Evolutionary conservation across 2,888 invertebrate genomes (phyloP).

Genomic region (Xiphydria camelus): DNA sequence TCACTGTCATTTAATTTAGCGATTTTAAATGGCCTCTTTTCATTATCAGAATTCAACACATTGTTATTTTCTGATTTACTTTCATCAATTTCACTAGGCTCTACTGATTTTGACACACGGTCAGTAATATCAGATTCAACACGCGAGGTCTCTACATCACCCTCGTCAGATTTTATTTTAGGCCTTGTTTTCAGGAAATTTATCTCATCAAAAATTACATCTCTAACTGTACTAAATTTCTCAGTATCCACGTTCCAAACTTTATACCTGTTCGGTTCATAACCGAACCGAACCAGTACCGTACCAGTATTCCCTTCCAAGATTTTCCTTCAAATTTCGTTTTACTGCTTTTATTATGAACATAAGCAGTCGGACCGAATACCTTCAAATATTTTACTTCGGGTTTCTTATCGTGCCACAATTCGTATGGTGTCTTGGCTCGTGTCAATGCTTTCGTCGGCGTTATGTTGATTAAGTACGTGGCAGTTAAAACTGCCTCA

Average conservation of each 20-base stretch:
- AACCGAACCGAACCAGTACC: too few relatives aligned
- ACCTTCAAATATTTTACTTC: slow-evolving; percentile 36
- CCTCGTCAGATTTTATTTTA: slow-evolving; percentile 11
- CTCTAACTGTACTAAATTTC: slow-evolving; percentile 36
- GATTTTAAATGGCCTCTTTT: background rate
- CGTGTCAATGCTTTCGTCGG: slow-evolving; percentile 37
- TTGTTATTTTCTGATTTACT: background rate
- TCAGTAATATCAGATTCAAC: background rate
- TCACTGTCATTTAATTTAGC: background rate
- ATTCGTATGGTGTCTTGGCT: slow-evolving; percentile 44
- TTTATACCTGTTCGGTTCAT: slow-evolving; percentile 44
- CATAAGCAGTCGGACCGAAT: slow-evolving; percentile 42
- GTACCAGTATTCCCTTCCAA: slow-evolving; percentile 40
- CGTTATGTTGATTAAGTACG: slow-evolving; percentile 43
- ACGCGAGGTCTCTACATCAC: background rate
- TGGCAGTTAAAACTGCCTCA: slow-evolving; percentile 38
- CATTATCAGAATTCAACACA: background rate
- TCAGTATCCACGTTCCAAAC: slow-evolving; percentile 34
- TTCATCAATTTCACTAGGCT: background rate
- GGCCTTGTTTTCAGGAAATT: slow-evolving; percentile 32
- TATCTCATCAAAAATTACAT: slow-evolving; percentile 41
- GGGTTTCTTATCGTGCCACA: slow-evolving; percentile 43
- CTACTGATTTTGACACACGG: background rate
- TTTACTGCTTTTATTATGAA: slow-evolving; percentile 36
- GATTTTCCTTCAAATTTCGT: slow-evolving; percentile 40